phyloP scores from a whole-genome alignment of 2,113 vertebrate species.

The Phalacrocorax carbo region DNA sequence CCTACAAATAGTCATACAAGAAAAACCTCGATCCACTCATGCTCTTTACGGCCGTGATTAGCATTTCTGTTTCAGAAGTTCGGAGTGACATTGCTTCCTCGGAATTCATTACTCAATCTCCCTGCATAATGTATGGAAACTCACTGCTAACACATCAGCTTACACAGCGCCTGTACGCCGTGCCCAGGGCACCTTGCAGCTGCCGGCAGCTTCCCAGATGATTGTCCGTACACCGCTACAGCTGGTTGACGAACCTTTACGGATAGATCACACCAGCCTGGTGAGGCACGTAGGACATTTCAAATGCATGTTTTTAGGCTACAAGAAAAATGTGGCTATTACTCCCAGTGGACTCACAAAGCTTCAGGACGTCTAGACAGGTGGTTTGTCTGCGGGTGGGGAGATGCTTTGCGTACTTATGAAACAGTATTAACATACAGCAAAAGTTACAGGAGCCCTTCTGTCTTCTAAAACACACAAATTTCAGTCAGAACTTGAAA shows the following conservation, averaged over 20 bases:
- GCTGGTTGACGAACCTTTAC: accelerated
- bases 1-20: slow-evolving; percentile 36
- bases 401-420: background rate
- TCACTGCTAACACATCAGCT: background rate
- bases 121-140: background rate
- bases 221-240: background rate
- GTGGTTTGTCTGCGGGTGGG: background rate
- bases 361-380: background rate
- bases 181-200: background rate
- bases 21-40: slow-evolving; percentile 45
- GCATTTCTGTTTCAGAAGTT: background rate
- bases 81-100: background rate
- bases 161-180: background rate
- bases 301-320: background rate
- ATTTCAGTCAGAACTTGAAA: background rate
- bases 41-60: slow-evolving; percentile 19
- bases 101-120: slow-evolving; percentile 42
- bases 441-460: background rate
- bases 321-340: background rate
- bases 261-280: background rate
- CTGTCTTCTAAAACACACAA: background rate
- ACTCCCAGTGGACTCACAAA: background rate
- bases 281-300: accelerated
- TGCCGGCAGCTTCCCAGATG: background rate
- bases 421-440: background rate